phyloP scores from a whole-genome alignment of 1,140 invertebrate species.

The Zophobas atratus region DNA sequence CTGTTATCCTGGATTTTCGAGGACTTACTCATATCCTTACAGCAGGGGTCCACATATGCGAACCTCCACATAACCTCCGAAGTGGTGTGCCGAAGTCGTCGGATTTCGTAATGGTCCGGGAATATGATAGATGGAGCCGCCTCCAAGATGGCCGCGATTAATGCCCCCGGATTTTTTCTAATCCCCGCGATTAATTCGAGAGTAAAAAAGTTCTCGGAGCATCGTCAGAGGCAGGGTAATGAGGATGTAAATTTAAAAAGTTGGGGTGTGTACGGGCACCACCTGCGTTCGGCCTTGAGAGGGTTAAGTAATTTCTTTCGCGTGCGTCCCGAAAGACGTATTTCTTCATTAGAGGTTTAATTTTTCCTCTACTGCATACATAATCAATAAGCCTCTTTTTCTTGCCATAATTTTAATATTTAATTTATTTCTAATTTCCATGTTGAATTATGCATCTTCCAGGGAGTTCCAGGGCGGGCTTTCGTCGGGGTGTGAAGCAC shows the following conservation, averaged over 20 bases:
- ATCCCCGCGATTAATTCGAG: constrained; percentile 39
- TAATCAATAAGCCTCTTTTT: constrained; percentile 68
- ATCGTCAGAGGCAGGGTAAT: constrained; percentile 32
- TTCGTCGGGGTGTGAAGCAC: background rate
- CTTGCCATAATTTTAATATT: constrained; percentile 69
- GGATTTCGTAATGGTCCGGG: background rate
- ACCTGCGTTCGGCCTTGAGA: constrained; percentile 39
- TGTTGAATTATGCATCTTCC: constrained; percentile 68
- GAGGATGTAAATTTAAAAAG: constrained; percentile 48
- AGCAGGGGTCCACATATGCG: constrained; percentile 50
- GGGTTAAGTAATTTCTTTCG: constrained; percentile 53
- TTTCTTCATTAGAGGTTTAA: constrained; percentile 69
- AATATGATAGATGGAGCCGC: constrained; percentile 6
- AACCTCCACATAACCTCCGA: background rate
- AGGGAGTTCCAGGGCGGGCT: constrained; percentile 58
- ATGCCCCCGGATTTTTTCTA: constrained; percentile 32
- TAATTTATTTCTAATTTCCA: constrained; percentile 70
- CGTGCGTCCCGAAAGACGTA: constrained; percentile 62
- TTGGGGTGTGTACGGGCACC: constrained; percentile 23
- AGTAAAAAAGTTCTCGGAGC: constrained; percentile 30
- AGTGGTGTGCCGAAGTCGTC: too few species aligned
- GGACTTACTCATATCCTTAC: constrained; percentile 46
- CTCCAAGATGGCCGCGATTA: constrained; percentile 4
- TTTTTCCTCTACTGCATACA: constrained; percentile 69
- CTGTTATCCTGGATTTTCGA: constrained; percentile 58